Conservation (phyloP, 2,888 invertebrate species). For the Ferrisia virgata region DNA sequence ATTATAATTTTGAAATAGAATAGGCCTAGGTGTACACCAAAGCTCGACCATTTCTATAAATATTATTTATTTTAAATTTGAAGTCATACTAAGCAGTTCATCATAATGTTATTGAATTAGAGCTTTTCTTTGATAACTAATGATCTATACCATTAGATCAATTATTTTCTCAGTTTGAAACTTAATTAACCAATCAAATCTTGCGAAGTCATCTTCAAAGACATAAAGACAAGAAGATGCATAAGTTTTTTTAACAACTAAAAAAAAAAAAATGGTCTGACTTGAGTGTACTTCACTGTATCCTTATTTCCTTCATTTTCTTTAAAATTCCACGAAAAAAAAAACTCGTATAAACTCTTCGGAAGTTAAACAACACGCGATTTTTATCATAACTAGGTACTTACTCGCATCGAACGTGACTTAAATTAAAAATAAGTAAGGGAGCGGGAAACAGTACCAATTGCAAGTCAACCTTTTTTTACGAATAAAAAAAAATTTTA, state of each 20-base stretch:
- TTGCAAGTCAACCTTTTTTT: conserved; percentile 1
- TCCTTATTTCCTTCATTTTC: no score
- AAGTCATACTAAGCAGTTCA: not conserved
- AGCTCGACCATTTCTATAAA: not conserved
- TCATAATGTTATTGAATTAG: no score
- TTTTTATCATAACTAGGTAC: not conserved
- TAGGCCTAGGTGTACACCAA: not conserved
- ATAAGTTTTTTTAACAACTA: not conserved
- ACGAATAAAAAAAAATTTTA: not conserved
- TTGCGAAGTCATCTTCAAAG: no score
- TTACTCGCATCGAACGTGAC: not conserved
- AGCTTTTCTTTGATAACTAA: no score
- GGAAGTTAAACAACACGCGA: not conserved
- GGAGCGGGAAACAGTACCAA: not conserved
- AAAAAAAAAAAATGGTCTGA: not conserved
- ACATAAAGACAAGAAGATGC: not conserved
- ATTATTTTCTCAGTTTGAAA: no score
- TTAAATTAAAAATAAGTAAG: not conserved
- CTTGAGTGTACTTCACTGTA: not conserved
- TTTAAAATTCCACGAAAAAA: no score
- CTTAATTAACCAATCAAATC: no score
- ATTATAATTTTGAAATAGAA: not conserved
- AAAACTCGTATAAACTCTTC: not conserved
- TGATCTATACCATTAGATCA: no score
- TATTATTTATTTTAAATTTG: not conserved